A percentile compares a stretch with the other conserved stretches of the same genome.
These are phyloP conservation scores for Atta cephalotes DNA, from an alignment of 1,140 invertebrate genomes.

Conservation along the genomic window DNA sequence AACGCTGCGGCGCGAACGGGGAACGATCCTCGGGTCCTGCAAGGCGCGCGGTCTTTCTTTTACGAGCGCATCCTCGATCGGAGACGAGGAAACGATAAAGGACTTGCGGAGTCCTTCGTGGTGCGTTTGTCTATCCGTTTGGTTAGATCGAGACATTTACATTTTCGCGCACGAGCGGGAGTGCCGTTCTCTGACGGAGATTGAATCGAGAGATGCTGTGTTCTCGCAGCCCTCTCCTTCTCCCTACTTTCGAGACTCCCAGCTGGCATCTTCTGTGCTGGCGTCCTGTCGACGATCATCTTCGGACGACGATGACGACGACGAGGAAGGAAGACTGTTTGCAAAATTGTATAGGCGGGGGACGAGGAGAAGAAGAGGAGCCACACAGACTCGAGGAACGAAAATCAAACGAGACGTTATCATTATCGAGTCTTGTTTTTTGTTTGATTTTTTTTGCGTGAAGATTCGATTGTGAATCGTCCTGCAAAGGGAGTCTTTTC, in stretches of 20 bases:
- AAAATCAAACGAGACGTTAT: not conserved
- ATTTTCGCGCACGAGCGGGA: conserved; percentile 27
- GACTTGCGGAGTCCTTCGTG: conserved; percentile 40
- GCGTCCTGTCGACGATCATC: conserved; percentile 44
- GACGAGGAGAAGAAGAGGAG: not conserved
- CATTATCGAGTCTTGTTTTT: not conserved
- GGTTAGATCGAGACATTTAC: conserved; percentile 74
- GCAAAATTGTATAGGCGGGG: conserved; percentile 4
- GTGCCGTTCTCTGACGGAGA: conserved; percentile 26
- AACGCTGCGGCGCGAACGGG: conserved; percentile 46
- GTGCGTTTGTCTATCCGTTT: conserved; percentile 85
- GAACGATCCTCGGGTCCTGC: conserved; percentile 52
- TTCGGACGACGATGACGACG: conserved; percentile 60
- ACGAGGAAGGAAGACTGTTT: conserved; percentile 33
- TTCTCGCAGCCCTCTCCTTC: conserved; percentile 7
- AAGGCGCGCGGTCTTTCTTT: conserved; percentile 34
- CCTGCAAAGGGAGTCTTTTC: not conserved
- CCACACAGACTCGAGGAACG: not conserved
- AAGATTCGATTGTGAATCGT: not conserved
- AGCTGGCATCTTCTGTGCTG: conserved; percentile 65
- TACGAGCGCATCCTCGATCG: conserved; percentile 22
- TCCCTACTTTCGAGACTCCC: conserved; percentile 30
- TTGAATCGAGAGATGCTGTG: conserved; percentile 24
- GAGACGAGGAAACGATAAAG: conserved; percentile 6
- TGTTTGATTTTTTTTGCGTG: not conserved